phyloP scores from a whole-genome alignment of 2,113 vertebrate species.

The Myodes glareolus region DNA sequence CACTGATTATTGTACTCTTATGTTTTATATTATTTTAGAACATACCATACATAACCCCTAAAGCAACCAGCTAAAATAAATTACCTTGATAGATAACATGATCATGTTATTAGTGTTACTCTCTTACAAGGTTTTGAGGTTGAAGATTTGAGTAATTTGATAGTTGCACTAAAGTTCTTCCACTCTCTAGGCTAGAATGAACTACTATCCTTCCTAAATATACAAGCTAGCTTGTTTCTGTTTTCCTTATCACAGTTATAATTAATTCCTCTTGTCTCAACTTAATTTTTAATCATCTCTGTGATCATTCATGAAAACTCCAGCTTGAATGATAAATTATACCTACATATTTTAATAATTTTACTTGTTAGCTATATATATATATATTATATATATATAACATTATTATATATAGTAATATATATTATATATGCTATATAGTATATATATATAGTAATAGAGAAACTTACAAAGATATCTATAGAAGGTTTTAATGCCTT shows the following conservation, averaged over 20 bases:
- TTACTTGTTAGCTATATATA: slow-evolving; percentile 28
- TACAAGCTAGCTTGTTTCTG: not conserved
- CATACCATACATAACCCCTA: not conserved
- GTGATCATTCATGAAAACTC: not conserved
- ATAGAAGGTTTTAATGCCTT: not conserved
- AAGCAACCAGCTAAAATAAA: not conserved
- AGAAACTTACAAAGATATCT: not conserved
- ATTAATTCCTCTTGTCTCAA: not conserved
- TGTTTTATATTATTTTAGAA: not conserved
- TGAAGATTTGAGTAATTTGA: not conserved
- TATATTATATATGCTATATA: too few species aligned
- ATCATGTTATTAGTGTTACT: not conserved
- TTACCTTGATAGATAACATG: not conserved
- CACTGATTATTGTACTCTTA: too few species aligned
- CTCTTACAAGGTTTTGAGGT: not conserved
- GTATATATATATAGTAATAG: slow-evolving; percentile 8
- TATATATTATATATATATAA: slow-evolving; percentile 53
- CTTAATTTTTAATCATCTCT: not conserved
- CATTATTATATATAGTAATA: slow-evolving; percentile 54
- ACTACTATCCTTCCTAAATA: not conserved
- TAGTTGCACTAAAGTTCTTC: not conserved
- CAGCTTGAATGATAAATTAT: not conserved
- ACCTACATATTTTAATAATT: not conserved
- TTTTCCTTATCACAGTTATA: not conserved
- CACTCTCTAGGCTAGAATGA: not conserved